These are phyloP conservation scores for Drosophila anceps DNA, from an alignment of 2,888 invertebrate species.

Conservation along the genomic window DNA sequence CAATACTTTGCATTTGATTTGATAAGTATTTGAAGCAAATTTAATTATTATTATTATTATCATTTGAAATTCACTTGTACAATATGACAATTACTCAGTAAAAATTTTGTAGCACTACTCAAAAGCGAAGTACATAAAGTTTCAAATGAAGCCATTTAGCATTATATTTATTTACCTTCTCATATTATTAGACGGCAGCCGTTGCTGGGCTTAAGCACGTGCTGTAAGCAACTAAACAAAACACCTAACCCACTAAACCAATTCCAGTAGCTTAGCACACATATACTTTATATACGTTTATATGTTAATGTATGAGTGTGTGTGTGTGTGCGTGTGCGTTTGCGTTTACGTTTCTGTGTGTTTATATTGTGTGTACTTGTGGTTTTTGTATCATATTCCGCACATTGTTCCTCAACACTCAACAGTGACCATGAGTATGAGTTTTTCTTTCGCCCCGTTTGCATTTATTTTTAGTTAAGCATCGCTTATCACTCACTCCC, in stretches of 20 bases:
- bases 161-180: not conserved
- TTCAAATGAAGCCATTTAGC: slow-evolving; percentile 1
- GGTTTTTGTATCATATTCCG: slow-evolving; percentile 53
- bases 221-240: slow-evolving; percentile 15
- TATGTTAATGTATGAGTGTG: not conserved
- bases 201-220: slow-evolving; percentile 1
- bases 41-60: too few species aligned
- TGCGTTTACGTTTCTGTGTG: slow-evolving; percentile 12
- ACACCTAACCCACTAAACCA: slow-evolving; percentile 10
- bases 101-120: too few species aligned
- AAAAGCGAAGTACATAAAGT: not conserved
- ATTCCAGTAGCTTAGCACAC: slow-evolving; percentile 21
- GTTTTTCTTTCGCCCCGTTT: slow-evolving; percentile 23
- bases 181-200: not conserved
- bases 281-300: not conserved
- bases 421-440: slow-evolving; percentile 47
- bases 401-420: slow-evolving; percentile 42
- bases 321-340: too few species aligned
- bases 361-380: slow-evolving; percentile 43
- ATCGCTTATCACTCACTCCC: slow-evolving; percentile 53
- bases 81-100: not conserved
- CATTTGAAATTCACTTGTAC: not conserved
- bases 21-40: too few species aligned
- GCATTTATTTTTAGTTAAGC: slow-evolving; percentile 62
- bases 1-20: too few species aligned